Base-by-base conservation (phyloP, 1,140 invertebrate species). In the Saccostrea echinata region DNA sequence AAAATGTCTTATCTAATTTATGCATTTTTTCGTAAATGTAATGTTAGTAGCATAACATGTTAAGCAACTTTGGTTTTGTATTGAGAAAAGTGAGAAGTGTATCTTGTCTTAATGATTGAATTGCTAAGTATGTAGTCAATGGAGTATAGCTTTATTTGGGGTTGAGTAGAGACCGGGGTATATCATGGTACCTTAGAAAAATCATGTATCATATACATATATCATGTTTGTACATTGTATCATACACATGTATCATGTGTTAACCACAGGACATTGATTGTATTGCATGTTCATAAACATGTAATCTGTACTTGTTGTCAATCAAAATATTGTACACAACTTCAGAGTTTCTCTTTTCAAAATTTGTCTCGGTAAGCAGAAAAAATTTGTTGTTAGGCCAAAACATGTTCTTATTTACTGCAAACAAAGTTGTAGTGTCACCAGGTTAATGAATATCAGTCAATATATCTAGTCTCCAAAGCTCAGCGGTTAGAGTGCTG, bases 121-220 rank as follows among this genome's bases (percentile, higher is more conserved):
- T 33, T 76, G 68, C 68, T 76, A 30, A 13, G 24, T 13, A 12
- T 13, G 24, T 27, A 33, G 68, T 76, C 2, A 33, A 27, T 76
- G 11, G 33, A 30, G 12, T 33, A 76, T 3, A 76, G 68, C 27
- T 76, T 76, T 76, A 76, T 76, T 76, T 33, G 24, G 24, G 68
- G 33, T 3, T 30, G 9, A 30, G 27, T 76, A n/a, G n/a, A 76
- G 68, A 76, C 3, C 3, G 11, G 27, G 68, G 24, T 76, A 30
- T 76, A 76, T 76, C 68, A 76, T 76, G 68, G 68, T 30, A 11
- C 13, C 68, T 12, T 33, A 27, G 13, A 8, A 43, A 33, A 76
- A 30, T 71, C 24, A 71, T 71, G 64, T 33, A 71, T 71, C 64
- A 76, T 76, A 71, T 11, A 71, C 68, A 76, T 76, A 24, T 64